These are phyloP conservation scores for Aleiodes alternator DNA, from an alignment of 2,888 invertebrate species.

Conservation along the genomic window DNA sequence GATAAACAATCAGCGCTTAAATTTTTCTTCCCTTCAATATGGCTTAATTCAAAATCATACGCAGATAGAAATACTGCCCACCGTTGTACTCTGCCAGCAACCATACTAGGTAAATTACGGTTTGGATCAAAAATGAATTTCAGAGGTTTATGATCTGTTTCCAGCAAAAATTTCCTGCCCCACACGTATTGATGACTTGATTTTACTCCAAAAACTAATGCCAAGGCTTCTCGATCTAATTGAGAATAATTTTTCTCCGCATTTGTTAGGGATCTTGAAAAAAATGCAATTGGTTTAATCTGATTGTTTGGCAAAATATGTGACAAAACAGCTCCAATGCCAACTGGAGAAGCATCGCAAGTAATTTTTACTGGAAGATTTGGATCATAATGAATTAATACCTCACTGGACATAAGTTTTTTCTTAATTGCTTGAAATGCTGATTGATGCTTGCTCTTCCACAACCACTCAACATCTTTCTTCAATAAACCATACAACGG, in stretches of 20 bases:
- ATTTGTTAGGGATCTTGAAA: background rate
- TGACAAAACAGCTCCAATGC: conserved; percentile 38
- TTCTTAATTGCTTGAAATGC: background rate
- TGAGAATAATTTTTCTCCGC: background rate
- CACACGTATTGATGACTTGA: conserved; percentile 56
- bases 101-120: conserved; percentile 54
- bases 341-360: conserved; percentile 34
- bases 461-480: conserved; percentile 3
- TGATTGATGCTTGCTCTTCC: background rate
- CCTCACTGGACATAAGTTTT: background rate
- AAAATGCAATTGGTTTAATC: conserved; percentile 35
- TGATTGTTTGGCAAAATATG: conserved; percentile 3
- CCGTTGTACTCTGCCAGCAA: conserved; percentile 58
- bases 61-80: conserved; percentile 60
- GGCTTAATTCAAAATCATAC: conserved; percentile 34
- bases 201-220: conserved; percentile 52
- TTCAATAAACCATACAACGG: conserved; percentile 14
- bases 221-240: background rate
- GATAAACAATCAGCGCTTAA: conserved; percentile 31
- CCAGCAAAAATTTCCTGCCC: conserved; percentile 58
- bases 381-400: conserved; percentile 27
- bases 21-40: conserved; percentile 29
- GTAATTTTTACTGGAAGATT: conserved; percentile 22
- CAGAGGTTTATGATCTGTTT: conserved; percentile 71
- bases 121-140: conserved; percentile 48